phyloP scores from a whole-genome alignment of 1,140 invertebrate genomes.

The Steinernema feltiae region DNA sequence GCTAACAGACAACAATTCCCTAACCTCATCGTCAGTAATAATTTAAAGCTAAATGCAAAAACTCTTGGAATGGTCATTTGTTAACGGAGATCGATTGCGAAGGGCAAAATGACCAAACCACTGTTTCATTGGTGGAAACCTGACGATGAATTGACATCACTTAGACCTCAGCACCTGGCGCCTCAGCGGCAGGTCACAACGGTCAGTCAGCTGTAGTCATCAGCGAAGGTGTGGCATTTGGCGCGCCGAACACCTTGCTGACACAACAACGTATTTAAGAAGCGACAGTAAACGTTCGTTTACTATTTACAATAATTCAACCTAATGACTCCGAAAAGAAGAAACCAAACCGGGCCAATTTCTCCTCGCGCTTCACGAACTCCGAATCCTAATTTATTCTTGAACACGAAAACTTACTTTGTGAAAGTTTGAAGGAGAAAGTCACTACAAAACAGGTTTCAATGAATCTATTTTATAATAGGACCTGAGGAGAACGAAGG shows the following conservation, averaged over 20 bases:
- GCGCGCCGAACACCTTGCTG: not conserved
- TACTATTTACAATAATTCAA: not conserved
- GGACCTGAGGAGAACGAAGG: no score
- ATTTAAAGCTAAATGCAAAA: not conserved
- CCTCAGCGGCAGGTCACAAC: not conserved
- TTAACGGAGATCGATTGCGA: not conserved
- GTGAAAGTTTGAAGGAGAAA: no score
- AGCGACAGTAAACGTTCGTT: not conserved
- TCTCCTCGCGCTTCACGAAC: no score
- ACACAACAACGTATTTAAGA: not conserved
- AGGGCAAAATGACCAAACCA: no score
- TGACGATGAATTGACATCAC: not conserved
- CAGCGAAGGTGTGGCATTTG: constrained; percentile 10
- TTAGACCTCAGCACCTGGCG: not conserved
- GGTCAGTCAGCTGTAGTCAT: constrained; percentile 1
- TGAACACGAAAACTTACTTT: no score
- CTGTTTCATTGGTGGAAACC: not conserved
- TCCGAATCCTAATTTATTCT: no score
- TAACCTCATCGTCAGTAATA: no score
- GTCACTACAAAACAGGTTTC: no score
- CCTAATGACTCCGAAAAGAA: no score
- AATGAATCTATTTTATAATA: no score
- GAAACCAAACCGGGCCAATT: no score
- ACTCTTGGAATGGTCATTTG: not conserved
- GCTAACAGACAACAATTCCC: no score